Conservation (phyloP, 1,140 invertebrate genomes). For the Leucophenga varia region DNA sequence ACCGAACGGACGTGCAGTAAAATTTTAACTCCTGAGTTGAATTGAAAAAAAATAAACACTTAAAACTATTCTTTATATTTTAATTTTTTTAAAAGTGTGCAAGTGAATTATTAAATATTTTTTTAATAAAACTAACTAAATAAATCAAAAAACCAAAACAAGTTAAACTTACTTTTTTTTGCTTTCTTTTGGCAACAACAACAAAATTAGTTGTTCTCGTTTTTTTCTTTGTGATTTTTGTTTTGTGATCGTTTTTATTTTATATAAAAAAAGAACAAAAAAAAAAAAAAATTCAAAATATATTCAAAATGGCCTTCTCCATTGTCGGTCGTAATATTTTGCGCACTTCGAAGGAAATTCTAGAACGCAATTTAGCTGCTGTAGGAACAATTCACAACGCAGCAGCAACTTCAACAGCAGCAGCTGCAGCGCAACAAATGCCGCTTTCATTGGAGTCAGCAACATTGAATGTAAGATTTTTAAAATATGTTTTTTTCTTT, state of each 20-base stretch:
- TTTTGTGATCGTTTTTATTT: neutral
- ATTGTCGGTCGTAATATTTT: constrained; percentile 46
- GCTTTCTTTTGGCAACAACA: no score
- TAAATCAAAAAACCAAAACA: constrained; percentile 14
- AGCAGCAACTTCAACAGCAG: constrained; percentile 19
- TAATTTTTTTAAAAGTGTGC: neutral
- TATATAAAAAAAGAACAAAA: constrained; percentile 10
- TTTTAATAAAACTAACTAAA: constrained; percentile 8
- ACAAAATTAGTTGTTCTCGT: constrained; percentile 15
- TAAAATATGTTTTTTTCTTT: constrained; percentile 9
- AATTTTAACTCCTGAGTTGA: no score
- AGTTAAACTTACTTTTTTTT: constrained; percentile 13
- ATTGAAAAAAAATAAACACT: constrained; percentile 23
- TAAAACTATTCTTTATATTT: no score
- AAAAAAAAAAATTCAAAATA: constrained; percentile 13
- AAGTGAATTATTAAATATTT: constrained; percentile 4
- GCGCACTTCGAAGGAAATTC: constrained; percentile 52
- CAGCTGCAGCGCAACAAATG: constrained; percentile 17
- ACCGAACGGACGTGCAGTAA: no score
- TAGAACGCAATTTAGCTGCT: constrained; percentile 52
- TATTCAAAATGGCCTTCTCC: constrained; percentile 37
- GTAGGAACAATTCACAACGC: constrained; percentile 36
- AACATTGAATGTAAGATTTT: constrained; percentile 31
- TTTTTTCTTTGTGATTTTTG: constrained; percentile 1
- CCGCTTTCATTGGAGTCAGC: constrained; percentile 15